Conservation (phyloP, 35 echinoderm and acorn worm species). For the Nesometra sesokonis region DNA sequence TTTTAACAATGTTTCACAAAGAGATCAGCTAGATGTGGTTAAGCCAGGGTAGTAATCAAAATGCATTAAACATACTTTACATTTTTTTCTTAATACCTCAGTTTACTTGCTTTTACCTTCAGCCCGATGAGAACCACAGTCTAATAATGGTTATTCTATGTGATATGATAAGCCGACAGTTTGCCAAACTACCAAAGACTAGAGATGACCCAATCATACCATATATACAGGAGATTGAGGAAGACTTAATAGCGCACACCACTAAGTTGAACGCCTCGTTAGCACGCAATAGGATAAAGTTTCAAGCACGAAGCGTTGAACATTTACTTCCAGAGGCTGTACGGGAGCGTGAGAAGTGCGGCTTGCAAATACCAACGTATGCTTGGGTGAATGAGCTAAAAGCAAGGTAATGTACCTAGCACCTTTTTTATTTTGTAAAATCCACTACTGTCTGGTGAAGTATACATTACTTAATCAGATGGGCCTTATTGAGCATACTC, state of each 20-base stretch:
- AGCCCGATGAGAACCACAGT: slow-evolving; percentile 83
- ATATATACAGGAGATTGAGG: slow-evolving; percentile 81
- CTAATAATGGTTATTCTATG: slow-evolving; percentile 92
- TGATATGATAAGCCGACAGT: slow-evolving; percentile 65
- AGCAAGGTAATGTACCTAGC: slow-evolving; percentile 61
- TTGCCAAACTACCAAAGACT: slow-evolving; percentile 29
- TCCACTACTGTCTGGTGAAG: no score
- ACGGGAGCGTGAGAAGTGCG: slow-evolving; percentile 58
- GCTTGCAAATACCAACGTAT: slow-evolving; percentile 49
- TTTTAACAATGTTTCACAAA: no score
- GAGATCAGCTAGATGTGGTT: no score
- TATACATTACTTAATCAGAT: neutral
- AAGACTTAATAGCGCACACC: slow-evolving; percentile 43
- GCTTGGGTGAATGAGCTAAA: slow-evolving; percentile 91
- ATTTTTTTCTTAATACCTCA: neutral
- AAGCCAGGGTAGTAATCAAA: no score
- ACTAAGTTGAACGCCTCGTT: slow-evolving; percentile 86
- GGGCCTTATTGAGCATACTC: neutral
- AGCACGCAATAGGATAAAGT: slow-evolving; percentile 89
- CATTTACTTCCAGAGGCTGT: slow-evolving; percentile 65
- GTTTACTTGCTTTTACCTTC: neutral
- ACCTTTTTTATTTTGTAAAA: no score
- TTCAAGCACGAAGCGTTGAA: slow-evolving; percentile 72
- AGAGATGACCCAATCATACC: slow-evolving; percentile 48
- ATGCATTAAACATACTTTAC: neutral